Evolutionary conservation across 2,888 invertebrate genomes (phyloP).

Genomic region (Hoplodrina ambigua): DNA sequence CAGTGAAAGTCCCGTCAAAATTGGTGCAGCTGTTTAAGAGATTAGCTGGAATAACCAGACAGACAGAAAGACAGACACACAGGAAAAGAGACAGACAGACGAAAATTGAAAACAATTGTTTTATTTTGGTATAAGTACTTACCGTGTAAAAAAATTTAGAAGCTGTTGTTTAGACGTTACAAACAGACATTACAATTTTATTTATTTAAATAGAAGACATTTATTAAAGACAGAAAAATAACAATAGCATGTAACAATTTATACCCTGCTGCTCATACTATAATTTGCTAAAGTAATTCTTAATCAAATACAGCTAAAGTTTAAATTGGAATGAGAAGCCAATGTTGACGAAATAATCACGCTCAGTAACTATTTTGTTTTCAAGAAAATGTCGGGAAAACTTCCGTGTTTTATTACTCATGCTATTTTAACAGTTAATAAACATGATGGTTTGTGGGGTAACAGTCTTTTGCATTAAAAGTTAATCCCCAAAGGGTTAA

Average conservation of each 20-base stretch:
- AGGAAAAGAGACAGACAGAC: too few species aligned
- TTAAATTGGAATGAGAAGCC: constrained; percentile 17
- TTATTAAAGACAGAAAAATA: neutral
- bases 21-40: too few species aligned
- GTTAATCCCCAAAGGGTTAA: too few species aligned
- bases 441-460: constrained; percentile 6
- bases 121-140: too few species aligned
- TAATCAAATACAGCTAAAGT: neutral
- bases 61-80: too few species aligned
- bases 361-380: constrained; percentile 31
- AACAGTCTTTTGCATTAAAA: constrained; percentile 4
- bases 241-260: constrained; percentile 3
- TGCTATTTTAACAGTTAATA: constrained; percentile 18
- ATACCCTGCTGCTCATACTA: neutral
- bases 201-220: neutral
- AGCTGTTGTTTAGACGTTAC: too few species aligned
- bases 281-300: neutral
- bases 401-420: constrained; percentile 46
- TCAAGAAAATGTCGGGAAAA: constrained; percentile 46
- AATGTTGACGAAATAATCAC: constrained; percentile 42
- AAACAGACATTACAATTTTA: too few species aligned
- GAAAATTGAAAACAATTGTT: too few species aligned
- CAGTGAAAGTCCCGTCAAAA: too few species aligned
- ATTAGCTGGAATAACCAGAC: too few species aligned
- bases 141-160: too few species aligned